phyloP scores from a whole-genome alignment of 2,113 vertebrate species.

The Piaya cayana region DNA sequence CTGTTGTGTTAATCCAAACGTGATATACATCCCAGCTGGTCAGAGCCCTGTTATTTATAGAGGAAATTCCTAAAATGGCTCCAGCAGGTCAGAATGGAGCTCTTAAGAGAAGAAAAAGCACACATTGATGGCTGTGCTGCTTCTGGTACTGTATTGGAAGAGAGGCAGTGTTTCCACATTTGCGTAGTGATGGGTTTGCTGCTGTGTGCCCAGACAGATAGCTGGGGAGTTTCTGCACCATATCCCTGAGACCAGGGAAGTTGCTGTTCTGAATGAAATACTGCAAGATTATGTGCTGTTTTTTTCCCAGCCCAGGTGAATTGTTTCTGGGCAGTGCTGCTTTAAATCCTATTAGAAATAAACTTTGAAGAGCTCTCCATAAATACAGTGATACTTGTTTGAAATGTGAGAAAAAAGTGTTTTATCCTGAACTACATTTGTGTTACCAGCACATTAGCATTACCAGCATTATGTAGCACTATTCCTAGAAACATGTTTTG shows the following conservation, averaged over 20 bases:
- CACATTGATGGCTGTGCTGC: not conserved
- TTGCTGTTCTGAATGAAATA: not conserved
- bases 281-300: not conserved
- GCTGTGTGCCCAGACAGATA: not conserved
- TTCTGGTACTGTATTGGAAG: not conserved
- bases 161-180: not conserved
- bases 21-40: slow-evolving; percentile 17
- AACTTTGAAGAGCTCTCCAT: not conserved
- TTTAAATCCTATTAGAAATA: not conserved
- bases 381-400: not conserved
- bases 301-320: not conserved
- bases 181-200: not conserved
- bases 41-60: slow-evolving; percentile 21
- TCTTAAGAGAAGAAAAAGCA: not conserved
- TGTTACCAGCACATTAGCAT: not conserved
- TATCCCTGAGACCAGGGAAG: not conserved
- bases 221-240: not conserved
- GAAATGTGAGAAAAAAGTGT: not conserved
- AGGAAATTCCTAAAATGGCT: slow-evolving; percentile 9
- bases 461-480: not conserved
- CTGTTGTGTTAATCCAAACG: slow-evolving; percentile 20
- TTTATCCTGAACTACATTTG: not conserved
- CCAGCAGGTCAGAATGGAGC: not conserved
- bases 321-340: not conserved
- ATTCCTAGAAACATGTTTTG: not conserved